Conservation (phyloP, 1,140 invertebrate genomes). For the Medauroidea extradentata region DNA sequence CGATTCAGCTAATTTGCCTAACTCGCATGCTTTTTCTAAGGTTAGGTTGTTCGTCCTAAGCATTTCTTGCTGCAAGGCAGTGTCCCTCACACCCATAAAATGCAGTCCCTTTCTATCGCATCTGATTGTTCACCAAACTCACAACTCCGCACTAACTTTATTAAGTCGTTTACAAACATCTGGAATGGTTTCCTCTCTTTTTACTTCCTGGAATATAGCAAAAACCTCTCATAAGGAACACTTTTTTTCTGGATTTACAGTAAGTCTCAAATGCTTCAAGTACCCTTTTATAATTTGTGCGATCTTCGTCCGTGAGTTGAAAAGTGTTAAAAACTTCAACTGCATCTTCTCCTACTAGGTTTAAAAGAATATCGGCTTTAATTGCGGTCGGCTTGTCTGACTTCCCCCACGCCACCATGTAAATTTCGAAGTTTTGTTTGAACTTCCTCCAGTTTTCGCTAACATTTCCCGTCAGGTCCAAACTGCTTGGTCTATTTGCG, state of each 20-base stretch:
- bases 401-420: too few relatives aligned
- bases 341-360: not conserved
- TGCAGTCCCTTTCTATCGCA: constrained; percentile 34
- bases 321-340: constrained; percentile 17
- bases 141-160: constrained; percentile 25
- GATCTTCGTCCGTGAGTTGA: constrained; percentile 4
- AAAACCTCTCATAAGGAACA: constrained; percentile 25
- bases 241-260: constrained; percentile 29
- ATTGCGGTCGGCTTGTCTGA: too few relatives aligned
- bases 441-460: too few relatives aligned
- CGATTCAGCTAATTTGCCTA: constrained; percentile 22
- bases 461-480: too few relatives aligned
- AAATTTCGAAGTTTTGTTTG: too few relatives aligned
- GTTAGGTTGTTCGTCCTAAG: constrained; percentile 29
- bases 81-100: constrained; percentile 21
- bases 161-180: constrained; percentile 25
- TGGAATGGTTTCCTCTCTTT: constrained; percentile 31
- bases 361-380: not conserved
- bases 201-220: constrained; percentile 26
- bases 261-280: constrained; percentile 22
- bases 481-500: too few relatives aligned
- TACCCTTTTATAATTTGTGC: constrained; percentile 1
- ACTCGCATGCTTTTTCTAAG: constrained; percentile 28
- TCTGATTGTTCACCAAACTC: constrained; percentile 28
- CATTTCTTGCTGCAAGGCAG: constrained; percentile 29